Conservation (phyloP, 2,113 vertebrate species). For the Carollia perspicillata region DNA sequence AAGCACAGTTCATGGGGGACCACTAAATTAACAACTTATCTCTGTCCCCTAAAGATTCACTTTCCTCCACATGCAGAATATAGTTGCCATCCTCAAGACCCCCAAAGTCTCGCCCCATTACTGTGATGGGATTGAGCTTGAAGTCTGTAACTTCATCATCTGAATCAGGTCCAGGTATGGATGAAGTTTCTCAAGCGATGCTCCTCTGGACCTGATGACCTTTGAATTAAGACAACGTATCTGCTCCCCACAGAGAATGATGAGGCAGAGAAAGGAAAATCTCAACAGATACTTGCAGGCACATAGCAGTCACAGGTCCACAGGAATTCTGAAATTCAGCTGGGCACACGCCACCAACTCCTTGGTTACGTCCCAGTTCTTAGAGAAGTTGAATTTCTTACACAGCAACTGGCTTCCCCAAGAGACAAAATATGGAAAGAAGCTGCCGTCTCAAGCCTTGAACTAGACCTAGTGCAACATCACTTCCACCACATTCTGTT, state of each 20-base stretch:
- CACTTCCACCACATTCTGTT: background rate
- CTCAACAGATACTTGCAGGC: background rate
- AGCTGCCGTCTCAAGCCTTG: background rate
- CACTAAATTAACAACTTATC: background rate
- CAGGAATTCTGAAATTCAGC: conserved; percentile 1
- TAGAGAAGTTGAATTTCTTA: background rate
- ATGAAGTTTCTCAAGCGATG: background rate
- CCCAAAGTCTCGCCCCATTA: background rate
- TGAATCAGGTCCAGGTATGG: background rate
- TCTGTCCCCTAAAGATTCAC: background rate
- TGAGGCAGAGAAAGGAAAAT: background rate
- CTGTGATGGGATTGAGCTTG: background rate
- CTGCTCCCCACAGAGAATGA: background rate
- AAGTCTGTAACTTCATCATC: background rate
- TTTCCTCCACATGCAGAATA: background rate
- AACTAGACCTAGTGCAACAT: background rate
- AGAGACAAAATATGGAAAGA: background rate
- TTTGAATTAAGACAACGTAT: conserved; percentile 2
- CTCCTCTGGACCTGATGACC: background rate
- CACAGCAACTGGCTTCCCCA: background rate
- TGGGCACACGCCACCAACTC: background rate
- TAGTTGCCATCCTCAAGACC: background rate
- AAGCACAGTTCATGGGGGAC: background rate
- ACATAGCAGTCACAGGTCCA: background rate
- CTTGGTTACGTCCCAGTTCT: background rate